Evolutionary conservation across 92 coral and sea anemone genomes (phyloP).

Genomic region (Blastomussa wellsi): DNA sequence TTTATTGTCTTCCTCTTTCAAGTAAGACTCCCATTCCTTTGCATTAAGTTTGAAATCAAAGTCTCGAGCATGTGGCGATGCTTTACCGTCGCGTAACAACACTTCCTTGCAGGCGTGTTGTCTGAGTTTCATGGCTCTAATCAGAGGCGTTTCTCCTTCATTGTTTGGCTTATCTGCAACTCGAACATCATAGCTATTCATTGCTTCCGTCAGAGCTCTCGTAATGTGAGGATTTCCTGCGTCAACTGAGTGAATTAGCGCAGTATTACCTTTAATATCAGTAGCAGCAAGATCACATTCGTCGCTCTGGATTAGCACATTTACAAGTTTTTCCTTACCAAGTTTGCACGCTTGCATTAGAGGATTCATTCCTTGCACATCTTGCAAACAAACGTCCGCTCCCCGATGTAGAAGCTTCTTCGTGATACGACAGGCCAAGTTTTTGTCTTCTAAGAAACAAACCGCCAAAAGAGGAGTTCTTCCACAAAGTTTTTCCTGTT

Average conservation of each 20-base stretch:
- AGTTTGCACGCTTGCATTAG: conserved; percentile 73
- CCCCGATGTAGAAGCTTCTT: conserved; percentile 62
- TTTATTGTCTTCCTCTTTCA: background rate
- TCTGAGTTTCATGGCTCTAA: conserved; percentile 64
- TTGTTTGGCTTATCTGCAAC: conserved; percentile 68
- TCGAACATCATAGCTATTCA: conserved; percentile 45
- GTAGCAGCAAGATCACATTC: conserved; percentile 58
- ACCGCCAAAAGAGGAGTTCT: conserved; percentile 62
- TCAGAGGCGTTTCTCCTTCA: conserved; percentile 73
- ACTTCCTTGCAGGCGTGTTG: conserved; percentile 40
- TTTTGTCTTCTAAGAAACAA: conserved; percentile 65
- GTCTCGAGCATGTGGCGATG: conserved; percentile 76
- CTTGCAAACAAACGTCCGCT: conserved; percentile 55
- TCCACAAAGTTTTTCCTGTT: conserved; percentile 53
- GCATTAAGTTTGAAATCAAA: conserved; percentile 62
- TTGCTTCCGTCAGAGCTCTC: conserved; percentile 59
- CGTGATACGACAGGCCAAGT: conserved; percentile 51
- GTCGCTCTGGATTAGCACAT: conserved; percentile 38
- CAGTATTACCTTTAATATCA: conserved; percentile 68
- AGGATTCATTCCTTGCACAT: conserved; percentile 57
- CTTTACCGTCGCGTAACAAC: conserved; percentile 57
- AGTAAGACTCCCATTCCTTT: conserved; percentile 40
- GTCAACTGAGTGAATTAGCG: conserved; percentile 55
- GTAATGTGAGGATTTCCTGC: conserved; percentile 57
- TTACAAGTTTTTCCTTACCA: conserved; percentile 57